Evolutionary conservation across 2,888 invertebrate genomes (phyloP).

Genomic region (Meganola albula): DNA sequence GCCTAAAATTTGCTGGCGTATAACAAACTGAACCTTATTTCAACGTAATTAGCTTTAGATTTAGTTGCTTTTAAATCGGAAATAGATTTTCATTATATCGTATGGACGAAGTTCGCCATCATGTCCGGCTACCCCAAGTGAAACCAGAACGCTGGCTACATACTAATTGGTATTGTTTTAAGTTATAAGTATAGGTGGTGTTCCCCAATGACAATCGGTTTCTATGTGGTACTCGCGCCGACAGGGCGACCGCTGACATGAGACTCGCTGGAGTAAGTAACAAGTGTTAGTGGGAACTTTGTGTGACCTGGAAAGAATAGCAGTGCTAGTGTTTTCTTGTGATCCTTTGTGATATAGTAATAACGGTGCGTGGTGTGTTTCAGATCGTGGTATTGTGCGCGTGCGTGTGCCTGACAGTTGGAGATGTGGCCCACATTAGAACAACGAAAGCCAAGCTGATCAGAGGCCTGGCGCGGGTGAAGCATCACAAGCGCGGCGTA

Average conservation of each 20-base stretch:
- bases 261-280: conserved; percentile 57
- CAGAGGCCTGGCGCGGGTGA: conserved; percentile 41
- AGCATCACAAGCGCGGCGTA: conserved; percentile 64
- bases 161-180: conserved; percentile 54
- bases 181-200: conserved; percentile 70
- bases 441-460: conserved; percentile 48
- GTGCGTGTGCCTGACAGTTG: conserved; percentile 43
- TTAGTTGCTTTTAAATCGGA: conserved; percentile 26
- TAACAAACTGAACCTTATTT: conserved; percentile 29
- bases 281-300: conserved; percentile 24
- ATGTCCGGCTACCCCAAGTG: conserved; percentile 63
- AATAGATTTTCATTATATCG: conserved; percentile 45
- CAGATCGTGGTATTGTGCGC: conserved; percentile 63
- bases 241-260: conserved; percentile 58
- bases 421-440: conserved; percentile 52
- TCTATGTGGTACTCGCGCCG: conserved; percentile 46
- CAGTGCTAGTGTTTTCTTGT: conserved; percentile 25
- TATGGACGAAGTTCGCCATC: conserved; percentile 49
- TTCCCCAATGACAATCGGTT: conserved; percentile 45
- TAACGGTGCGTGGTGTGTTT: conserved; percentile 51
- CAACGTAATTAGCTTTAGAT: conserved; percentile 24
- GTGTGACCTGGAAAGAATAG: conserved; percentile 22
- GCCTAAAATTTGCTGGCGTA: conserved; percentile 19
- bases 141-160: conserved; percentile 59
- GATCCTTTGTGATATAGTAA: conserved; percentile 20